Evolutionary conservation across 1,140 invertebrate species (phyloP).

Genomic region (Papilio polyxenes): DNA sequence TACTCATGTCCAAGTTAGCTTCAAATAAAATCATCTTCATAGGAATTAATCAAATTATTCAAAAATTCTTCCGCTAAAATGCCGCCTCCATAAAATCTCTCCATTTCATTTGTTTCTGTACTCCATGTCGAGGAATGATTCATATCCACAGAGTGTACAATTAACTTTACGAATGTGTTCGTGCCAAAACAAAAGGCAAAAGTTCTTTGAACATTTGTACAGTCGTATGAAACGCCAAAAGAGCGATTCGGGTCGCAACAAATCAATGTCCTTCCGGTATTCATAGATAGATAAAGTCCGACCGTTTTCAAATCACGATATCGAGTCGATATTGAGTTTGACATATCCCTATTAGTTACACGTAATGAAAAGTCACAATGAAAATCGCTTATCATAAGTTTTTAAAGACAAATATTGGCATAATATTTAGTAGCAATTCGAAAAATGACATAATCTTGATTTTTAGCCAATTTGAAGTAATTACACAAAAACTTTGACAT

Average conservation of each 20-base stretch:
- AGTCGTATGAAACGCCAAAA: conserved; percentile 28
- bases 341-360: conserved; percentile 4
- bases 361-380: neutral
- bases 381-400: neutral
- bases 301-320: conserved; percentile 38
- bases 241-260: conserved; percentile 40
- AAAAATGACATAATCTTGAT: too few species aligned
- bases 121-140: conserved; percentile 45
- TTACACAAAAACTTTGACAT: too few species aligned
- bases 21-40: neutral
- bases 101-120: conserved; percentile 46
- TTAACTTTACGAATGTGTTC: conserved; percentile 42
- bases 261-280: conserved; percentile 47
- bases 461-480: too few species aligned
- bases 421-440: too few species aligned
- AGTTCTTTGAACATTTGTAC: conserved; percentile 43
- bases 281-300: conserved; percentile 38
- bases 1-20: neutral
- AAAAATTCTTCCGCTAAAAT: conserved; percentile 39
- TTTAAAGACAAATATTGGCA: neutral
- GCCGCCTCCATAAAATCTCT: conserved; percentile 34
- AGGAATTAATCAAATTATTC: neutral
- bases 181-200: conserved; percentile 44
- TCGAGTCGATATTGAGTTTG: conserved; percentile 15
- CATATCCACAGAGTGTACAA: conserved; percentile 42